Base-by-base conservation (phyloP, 2,113 vertebrate species). In the Chrysochloris asiatica region DNA sequence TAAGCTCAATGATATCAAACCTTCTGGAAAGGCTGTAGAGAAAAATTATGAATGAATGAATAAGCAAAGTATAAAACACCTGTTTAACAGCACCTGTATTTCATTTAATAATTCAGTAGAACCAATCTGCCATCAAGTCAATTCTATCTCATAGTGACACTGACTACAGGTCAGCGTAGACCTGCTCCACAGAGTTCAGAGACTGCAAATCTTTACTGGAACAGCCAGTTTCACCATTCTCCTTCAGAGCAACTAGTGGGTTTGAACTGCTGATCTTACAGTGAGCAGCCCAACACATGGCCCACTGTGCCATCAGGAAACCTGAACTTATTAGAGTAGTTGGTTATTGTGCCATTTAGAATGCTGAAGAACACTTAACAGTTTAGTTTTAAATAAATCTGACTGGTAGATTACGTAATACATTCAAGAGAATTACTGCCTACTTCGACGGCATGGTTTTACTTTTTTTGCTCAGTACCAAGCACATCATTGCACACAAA, bases 401-500 rank as follows among this genome's bases (percentile, higher is more conserved):
- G n/a, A 78, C 24, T 52, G 19, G 17, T 26, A 56, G 45, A 69
- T 1, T 90, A 65, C 24, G 43, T 30, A 41, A 24, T 12, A 63
- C 9, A 88, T n/a, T 2, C 41, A 76, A 84, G 38, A 63, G 52
- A 86, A 71, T 48, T 22, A 36, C 8, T 21, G 4, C 36, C 72
- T 48, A 2, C 30, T n/a, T 92, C 61, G 79, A 19, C 54, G 56
- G 50, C 3, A n/a, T 69, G 8, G n/a, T 61, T 82, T 91, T 21
- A 45, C 36, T 30, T 80, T 94, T 81, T 63, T 33, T 76, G 30
- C 84, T 79, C 38, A 54, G 21, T 45, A 75, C 21, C 48, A 30
- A 92, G 56, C 54, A 95, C 47, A 79, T 80, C 54, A 67, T 0
- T 67, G 41, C 36, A 80, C 65, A 80, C 36, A 65, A 69, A 87